Base-by-base conservation (phyloP, 64 coral and sea anemone species). In the Montipora cactus region DNA sequence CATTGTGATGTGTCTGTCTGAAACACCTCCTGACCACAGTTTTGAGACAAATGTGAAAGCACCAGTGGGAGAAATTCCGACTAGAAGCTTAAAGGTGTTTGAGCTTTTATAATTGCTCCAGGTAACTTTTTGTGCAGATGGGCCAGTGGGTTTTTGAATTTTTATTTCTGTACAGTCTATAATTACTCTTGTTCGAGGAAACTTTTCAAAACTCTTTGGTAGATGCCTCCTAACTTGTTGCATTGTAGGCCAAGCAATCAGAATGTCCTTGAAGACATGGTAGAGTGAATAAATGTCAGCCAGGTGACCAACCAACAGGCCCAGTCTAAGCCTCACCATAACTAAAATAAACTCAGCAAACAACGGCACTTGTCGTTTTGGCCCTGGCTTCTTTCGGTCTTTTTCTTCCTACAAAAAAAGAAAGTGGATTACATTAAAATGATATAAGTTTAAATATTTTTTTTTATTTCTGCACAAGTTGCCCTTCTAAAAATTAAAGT, bases 21-120 rank as follows among this genome's bases (percentile, higher is more conserved):
- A 55, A 55, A 55, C 52, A 55, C 52, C 52, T 55, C 52, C 52
- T 55, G 52, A 55, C 52, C 9, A 55, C 52, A 55, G 52, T 55
- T 55, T 55, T 55, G 5, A 55, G 52, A 55, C 52, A 55, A 55
- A 55, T 55, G 52, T 55, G 52, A 55, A 55, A 55, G 52, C 9
- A 55, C 1, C 52, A 55, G 52, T 55, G 2, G 90, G 68, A 51
- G 79, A 76, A 74, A 84, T 92, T 76, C 80, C 51, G 76, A 92
- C 79, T 47, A 92, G 59, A 57, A 91, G 66, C 23, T 62, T 91
- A 59, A 91, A 92, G 8, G 79, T 92, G 49, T 92, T 92, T 7
- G 20, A 46, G 23, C 67, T 84, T 75, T 92, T 92, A 6, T 92
- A 92, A 70, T 92, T 64, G 23, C 90, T 92, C 90, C 90, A 84